Evolutionary conservation across 2,113 vertebrate genomes (phyloP).

Genomic region (Pycnonotus jocosus): DNA sequence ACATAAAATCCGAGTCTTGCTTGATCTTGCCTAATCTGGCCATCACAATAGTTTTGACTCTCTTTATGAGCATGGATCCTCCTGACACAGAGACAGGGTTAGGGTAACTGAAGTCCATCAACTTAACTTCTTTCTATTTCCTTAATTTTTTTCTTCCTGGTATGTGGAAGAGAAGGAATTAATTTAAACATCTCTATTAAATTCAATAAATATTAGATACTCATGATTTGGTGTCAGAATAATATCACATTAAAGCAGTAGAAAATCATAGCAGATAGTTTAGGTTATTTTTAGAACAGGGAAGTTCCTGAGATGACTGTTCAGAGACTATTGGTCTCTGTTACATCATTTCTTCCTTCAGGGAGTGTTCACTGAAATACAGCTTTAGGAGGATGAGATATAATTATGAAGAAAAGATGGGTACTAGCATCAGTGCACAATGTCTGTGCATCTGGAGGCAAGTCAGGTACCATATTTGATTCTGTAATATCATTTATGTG

Average conservation of each 20-base stretch:
- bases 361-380: not conserved
- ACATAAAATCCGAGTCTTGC: not conserved
- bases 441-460: not conserved
- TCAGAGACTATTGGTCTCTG: not conserved
- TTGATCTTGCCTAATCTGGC: not conserved
- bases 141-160: not conserved
- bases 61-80: not conserved
- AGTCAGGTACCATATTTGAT: not conserved
- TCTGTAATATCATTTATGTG: not conserved
- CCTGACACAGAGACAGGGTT: not conserved
- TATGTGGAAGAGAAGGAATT: not conserved
- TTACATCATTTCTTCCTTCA: not conserved
- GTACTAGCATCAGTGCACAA: not conserved
- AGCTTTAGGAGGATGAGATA: not conserved
- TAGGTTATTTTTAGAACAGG: constrained; percentile 6
- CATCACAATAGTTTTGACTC: not conserved
- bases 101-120: not conserved
- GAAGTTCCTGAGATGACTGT: not conserved
- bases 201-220: not conserved
- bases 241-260: not conserved
- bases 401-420: not conserved
- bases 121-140: not conserved
- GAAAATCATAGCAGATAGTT: not conserved
- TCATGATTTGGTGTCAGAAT: not conserved
- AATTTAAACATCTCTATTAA: not conserved